Base-by-base conservation (phyloP, 2,888 invertebrate genomes). In the Ypsolopha sequella region DNA sequence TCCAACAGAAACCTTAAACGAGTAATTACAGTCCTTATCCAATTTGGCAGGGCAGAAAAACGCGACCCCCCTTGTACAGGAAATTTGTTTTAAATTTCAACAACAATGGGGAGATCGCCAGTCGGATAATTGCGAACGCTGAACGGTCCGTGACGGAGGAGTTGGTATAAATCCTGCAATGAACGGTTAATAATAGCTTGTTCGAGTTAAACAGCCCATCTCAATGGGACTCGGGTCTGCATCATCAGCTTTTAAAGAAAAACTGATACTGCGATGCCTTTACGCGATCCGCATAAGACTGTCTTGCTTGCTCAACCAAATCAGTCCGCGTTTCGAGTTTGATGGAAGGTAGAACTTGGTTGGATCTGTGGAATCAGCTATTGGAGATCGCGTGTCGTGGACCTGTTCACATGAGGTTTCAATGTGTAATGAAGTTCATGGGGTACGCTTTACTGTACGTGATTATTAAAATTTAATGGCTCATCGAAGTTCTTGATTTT, bases 71-170 rank as follows among this genome's bases (percentile, higher is more conserved):
- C 80, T 74, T 70, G 72, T 68, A 76, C 77, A 80, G 80, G 80
- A 82, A 85, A 86, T 85, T 85, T 85, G 85, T 85, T 86, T 86
- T 79, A 82, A 85, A 84, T 80, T 84, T 86, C 82, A 76, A 82
- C 81, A 84, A 86, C 85, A 86, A 85, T 86, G 84, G 84, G 76
- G 75, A 81, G 82, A 86, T 85, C 65, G 75, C 70, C 65, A 72
- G 65, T 65, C 59, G 73, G 82, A 82, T 85, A 84, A 84, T 84
- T 81, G 76, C 70, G 69, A 70, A 70, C 73, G 73, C 68, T 34
- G 76, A 76, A 79, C 73, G 62, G 64, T 64, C 80, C 80, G 77
- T 81, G 78, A 84, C 80, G 81, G 65, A 66, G 65, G 62, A 62
- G 66, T 59, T 55, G 62, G 73, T 70, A 77, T 78, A 79, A 81